Percentiles rank a stretch among this genome's conserved stretches.
phyloP scores from a whole-genome alignment of 2,113 vertebrate species.

The Miniopterus natalensis region DNA sequence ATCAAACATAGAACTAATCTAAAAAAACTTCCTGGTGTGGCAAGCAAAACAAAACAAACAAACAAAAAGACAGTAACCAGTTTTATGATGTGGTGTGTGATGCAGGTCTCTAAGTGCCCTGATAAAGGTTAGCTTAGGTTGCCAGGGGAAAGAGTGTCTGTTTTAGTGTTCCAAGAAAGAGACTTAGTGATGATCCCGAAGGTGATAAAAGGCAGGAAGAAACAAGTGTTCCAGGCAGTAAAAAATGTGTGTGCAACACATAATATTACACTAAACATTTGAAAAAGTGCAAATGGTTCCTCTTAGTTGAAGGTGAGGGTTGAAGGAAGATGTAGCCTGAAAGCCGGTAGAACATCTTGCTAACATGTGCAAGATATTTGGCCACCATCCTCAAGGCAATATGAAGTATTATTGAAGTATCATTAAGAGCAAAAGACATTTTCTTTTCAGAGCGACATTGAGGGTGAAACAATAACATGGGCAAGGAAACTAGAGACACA shows the following conservation, averaged over 20 bases:
- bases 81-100: rapidly evolving
- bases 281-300: not conserved
- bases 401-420: not conserved
- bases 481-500: not conserved
- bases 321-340: not conserved
- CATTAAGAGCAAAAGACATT: not conserved
- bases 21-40: rapidly evolving
- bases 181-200: rapidly evolving
- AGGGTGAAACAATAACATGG: not conserved
- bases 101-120: rapidly evolving
- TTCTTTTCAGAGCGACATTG: no score
- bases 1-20: not conserved
- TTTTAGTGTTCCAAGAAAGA: no score
- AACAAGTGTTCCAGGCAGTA: no score
- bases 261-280: not conserved
- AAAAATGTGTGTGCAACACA: no score
- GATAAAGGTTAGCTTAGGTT: rapidly evolving
- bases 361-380: rapidly evolving
- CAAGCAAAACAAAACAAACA: not conserved
- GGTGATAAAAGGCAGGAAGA: not conserved
- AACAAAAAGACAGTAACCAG: not conserved
- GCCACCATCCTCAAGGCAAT: not conserved
- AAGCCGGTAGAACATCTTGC: not conserved
- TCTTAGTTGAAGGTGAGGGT: not conserved
- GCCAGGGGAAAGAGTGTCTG: not conserved